phyloP scores from a whole-genome alignment of 2,888 invertebrate species.

The Coleophora flavipennella region DNA sequence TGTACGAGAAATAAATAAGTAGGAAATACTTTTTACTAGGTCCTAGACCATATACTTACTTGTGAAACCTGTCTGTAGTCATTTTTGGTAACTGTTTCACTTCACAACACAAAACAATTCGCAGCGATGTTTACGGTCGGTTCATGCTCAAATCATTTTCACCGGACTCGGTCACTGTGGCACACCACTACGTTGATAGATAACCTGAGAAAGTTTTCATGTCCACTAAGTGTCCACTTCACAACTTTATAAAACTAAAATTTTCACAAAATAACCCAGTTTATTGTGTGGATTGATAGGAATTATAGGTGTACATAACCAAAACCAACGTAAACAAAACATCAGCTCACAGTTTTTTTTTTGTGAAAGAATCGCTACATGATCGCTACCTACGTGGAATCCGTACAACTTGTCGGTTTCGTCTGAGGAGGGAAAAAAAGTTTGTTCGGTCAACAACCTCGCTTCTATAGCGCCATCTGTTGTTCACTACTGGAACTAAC shows the following conservation, averaged over 20 bases:
- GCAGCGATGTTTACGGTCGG: slow-evolving; percentile 22
- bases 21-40: no score
- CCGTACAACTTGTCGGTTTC: slow-evolving; percentile 9
- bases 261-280: no score
- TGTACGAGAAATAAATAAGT: no score
- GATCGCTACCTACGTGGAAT: no score
- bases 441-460: slow-evolving; percentile 14
- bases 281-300: no score
- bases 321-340: slow-evolving; percentile 7
- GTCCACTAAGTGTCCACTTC: slow-evolving; percentile 52
- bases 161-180: slow-evolving; percentile 35
- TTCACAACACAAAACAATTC: background rate
- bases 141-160: slow-evolving; percentile 63
- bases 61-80: slow-evolving; percentile 76
- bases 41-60: slow-evolving; percentile 72
- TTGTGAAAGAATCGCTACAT: background rate
- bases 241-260: slow-evolving; percentile 10
- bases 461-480: slow-evolving; percentile 19
- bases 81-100: slow-evolving; percentile 33
- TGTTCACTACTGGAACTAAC: background rate
- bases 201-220: slow-evolving; percentile 47
- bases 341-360: slow-evolving; percentile 4
- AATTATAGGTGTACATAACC: no score
- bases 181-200: slow-evolving; percentile 50
- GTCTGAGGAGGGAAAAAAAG: no score